Evolutionary conservation across 2,113 vertebrate genomes (phyloP).

Genomic region (Prunella himalayana): DNA sequence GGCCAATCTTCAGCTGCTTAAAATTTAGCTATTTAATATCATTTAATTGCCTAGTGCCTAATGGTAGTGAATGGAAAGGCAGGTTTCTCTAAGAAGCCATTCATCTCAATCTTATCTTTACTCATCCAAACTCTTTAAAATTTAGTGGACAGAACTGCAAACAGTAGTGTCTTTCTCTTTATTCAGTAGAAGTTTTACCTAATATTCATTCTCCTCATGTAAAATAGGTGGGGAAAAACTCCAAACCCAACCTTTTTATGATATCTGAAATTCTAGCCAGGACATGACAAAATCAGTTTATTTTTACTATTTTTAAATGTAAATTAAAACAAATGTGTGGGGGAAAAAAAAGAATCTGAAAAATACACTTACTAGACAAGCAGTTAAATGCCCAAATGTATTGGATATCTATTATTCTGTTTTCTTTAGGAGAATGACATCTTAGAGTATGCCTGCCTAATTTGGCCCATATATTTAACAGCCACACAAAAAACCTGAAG

Average conservation of each 20-base stretch:
- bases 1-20: not conserved
- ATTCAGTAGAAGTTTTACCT: not conserved
- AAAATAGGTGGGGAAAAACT: not conserved
- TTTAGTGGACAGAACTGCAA: not conserved
- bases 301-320: not conserved
- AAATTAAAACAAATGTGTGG: not conserved
- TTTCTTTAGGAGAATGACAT: not conserved
- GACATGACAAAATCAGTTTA: not conserved
- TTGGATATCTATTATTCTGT: not conserved
- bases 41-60: not conserved
- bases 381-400: accelerated
- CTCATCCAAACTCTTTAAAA: not conserved
- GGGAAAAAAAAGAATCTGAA: not conserved
- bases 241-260: not conserved
- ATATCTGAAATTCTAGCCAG: not conserved
- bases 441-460: not conserved
- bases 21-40: not conserved
- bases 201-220: not conserved
- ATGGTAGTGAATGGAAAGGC: not conserved
- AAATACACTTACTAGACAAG: not conserved
- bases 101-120: not conserved
- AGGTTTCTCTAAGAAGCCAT: not conserved
- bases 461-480: not conserved
- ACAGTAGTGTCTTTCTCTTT: not conserved
- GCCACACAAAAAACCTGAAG: not conserved